Base-by-base conservation (phyloP, 2,113 vertebrate genomes). In the Turdus rufiventris region DNA sequence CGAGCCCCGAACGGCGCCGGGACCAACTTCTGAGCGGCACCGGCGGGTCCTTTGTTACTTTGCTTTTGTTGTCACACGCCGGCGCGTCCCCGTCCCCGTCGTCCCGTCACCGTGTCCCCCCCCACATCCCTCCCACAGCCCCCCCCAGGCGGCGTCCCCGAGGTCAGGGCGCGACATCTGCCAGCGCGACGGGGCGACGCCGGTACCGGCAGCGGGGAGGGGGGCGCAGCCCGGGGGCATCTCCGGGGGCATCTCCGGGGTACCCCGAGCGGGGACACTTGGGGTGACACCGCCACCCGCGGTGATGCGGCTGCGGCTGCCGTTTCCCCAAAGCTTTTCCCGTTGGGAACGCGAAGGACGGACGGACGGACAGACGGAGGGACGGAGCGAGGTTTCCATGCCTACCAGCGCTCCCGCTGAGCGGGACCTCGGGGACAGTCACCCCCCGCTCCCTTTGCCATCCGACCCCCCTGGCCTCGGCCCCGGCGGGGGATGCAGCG, bases 51-150 rank as follows among this genome's bases (percentile, higher is more conserved):
- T 96, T 93, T 94, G 93, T 93, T 93, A 95, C 88, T 94, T 92
- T 95, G 93, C 87, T 94, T 92, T 92, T 91, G 92, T 92, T 94
- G 93, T 95, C 89, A 87, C 82, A 65, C 57, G 47, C 78, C 29
- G 9, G 79, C 48, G 43, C 70, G 82, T 89, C 88, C 74, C 57
- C 73, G 42, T 79, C 74, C 85, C 74, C 66, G 56, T 62, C 65
- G 28, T 85, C 87, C 88, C 58, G 11, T 76, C 91, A 57, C 13
- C 31, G 3, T 60, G 48, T n/a, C 12, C 40, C 57, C 26, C 31
- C 24, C 25, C 62, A 5, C 20, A 3, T 4, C 10, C 50, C 63
- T 5, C 54, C 66, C 84, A 33, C 67, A 53, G 36, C 19, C 47
- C 47, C 53, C 45, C 67, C 67, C 33, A 18, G 3, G 21, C 47